Base-by-base conservation (phyloP, 2,797 vertebrate genomes). In the Bucorvus abyssinicus region DNA sequence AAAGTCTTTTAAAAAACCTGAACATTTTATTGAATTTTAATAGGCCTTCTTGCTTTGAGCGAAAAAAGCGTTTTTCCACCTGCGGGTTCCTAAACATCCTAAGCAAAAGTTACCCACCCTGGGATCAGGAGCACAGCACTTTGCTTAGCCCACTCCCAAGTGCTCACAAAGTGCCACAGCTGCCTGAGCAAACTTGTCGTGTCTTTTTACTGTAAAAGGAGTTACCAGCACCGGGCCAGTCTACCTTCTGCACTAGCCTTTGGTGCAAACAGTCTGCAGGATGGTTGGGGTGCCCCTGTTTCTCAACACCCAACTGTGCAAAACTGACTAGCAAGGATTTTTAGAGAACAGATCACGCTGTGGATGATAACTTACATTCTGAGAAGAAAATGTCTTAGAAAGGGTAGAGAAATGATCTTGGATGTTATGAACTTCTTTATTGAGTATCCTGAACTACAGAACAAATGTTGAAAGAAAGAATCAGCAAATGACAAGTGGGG, bases 391-490 rank as follows among this genome's bases (percentile, higher is more conserved):
- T 56, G 44, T 59, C 87, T 88, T 89, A 3, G 2, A 88, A 96
- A 64, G 42, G 61, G 59, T 88, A 90, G 40, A 95, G 45, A 87
- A 94, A 89, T 74, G 2, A 90, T 82, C 34, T 32, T 53, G 18
- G 55, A 74, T 82, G 49, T 84, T 92, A 53, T 2, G 5, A 75
- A 84, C 53, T 78, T 87, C 68, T 90, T 94, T 93, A 92, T 61
- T 76, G 90, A 92, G 81, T 80, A 74, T 60, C 45, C 49, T 40
- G 78, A 47, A 77, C 53, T 85, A 85, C 53, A 91, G 64, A 95
- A 87, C 45, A 96, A 94, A 95, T 94, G 87, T 93, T 96, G 81
- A 91, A 89, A 76, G 67, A 81, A 94, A 84, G 83, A 90, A 74
- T 89, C 52, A 32, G 94, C 80, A 97, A 95, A 95, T 96, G 81